Base-by-base conservation (phyloP, 2,797 vertebrate genomes). In the Pangasius djambal region DNA sequence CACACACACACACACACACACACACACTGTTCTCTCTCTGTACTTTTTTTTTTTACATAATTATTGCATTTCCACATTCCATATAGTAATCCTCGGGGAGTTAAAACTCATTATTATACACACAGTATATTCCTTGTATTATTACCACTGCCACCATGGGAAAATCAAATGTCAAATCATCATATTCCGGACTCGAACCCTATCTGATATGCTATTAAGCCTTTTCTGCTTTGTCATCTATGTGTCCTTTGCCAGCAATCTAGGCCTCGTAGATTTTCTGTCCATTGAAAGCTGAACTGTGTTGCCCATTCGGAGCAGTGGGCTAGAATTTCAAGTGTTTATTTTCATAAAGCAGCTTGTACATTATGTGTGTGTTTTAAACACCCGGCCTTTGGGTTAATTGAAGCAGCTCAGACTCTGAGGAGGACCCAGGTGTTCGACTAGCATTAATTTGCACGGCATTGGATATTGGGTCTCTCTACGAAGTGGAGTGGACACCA, bases 381-480 rank as follows among this genome's bases (percentile, higher is more conserved):
- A 91, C 86, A 87, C 87, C 72, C 48, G 48, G 88, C 55, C 79
- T 87, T 89, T 86, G 75, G 87, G 90, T 90, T 91, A 92, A 92
- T 89, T 92, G 88, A 86, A 82, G 57, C 65, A 65, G 88, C 55
- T 86, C 85, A 75, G 90, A 83, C 85, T 91, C 52, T 59, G 85
- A 79, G 88, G 57, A 87, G 85, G 63, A 70, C 88, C 89, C 92
- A 91, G 92, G 88, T 92, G 92, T 89, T 92, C 85, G 81, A 65
- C 63, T 59, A 20, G 31, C 18, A 86, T 92, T 89, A 83, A 89
- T 83, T 87, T 90, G 89, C 84, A 89, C 6, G 1, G 18, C 79
- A 37, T 28, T 63, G 81, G 81, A 63, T n/a, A 83, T 44, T 5
- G 2, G 57, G 34, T 63, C 37, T 16, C 37, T 28, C 59, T 52